A percentile compares a stretch with the other conserved stretches of the same genome.
Evolutionary conservation across 2,888 invertebrate species (phyloP).

Genomic region (Aromia moschata): DNA sequence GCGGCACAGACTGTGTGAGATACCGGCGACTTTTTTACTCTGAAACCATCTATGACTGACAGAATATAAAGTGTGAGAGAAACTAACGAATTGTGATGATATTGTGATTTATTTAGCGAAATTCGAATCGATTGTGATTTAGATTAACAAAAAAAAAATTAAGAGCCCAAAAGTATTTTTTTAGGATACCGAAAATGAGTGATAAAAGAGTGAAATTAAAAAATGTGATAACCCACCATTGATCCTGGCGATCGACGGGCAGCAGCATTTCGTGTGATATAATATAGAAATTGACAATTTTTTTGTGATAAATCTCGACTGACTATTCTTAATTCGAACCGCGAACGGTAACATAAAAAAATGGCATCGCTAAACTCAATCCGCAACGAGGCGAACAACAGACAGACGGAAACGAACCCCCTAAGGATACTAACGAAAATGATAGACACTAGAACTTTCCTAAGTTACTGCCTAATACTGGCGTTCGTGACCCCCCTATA

Average conservation of each 20-base stretch:
- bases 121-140: slow-evolving; percentile 34
- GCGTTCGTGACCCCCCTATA: slow-evolving; percentile 29
- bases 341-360: no score
- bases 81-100: slow-evolving; percentile 35
- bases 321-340: slow-evolving; percentile 26
- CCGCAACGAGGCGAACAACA: neutral
- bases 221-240: slow-evolving; percentile 43
- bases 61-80: slow-evolving; percentile 24
- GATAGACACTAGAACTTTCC: slow-evolving; percentile 31
- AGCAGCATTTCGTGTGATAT: slow-evolving; percentile 27
- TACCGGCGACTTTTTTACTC: slow-evolving; percentile 33
- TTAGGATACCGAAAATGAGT: slow-evolving; percentile 31
- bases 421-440: slow-evolving; percentile 27
- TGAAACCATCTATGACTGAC: slow-evolving; percentile 33
- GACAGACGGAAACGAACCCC: slow-evolving; percentile 11
- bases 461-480: slow-evolving; percentile 31
- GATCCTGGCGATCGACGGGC: slow-evolving; percentile 23
- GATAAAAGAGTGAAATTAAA: slow-evolving; percentile 38
- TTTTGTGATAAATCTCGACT: slow-evolving; percentile 39
- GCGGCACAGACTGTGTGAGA: slow-evolving; percentile 24
- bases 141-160: slow-evolving; percentile 13
- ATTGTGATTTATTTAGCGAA: slow-evolving; percentile 36
- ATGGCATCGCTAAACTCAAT: slow-evolving; percentile 31
- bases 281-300: slow-evolving; percentile 35
- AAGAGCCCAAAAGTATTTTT: slow-evolving; percentile 27